A percentile compares a stretch with the other conserved stretches of the same genome.
Evolutionary conservation across 2,113 vertebrate species (phyloP).

Genomic region (Pituophis catenifer): DNA sequence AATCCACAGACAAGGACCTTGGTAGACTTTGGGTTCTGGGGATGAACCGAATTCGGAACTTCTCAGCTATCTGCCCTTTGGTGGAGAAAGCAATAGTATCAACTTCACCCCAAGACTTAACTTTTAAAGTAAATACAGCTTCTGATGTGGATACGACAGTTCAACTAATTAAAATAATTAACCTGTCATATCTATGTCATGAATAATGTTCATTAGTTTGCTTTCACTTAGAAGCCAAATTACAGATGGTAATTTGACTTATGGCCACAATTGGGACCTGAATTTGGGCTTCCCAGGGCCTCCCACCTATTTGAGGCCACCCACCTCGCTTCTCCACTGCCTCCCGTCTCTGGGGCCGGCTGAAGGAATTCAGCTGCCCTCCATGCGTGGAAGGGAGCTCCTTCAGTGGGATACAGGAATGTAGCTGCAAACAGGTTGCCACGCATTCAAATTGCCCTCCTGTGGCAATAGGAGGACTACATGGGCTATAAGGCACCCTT

Average conservation of each 20-base stretch:
- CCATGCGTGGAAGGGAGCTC: not conserved
- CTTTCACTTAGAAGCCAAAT: not conserved
- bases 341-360: not conserved
- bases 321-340: not conserved
- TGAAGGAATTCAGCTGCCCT: not conserved
- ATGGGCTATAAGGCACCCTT: not conserved
- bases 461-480: not conserved
- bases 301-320: too few relatives aligned
- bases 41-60: not conserved
- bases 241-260: not conserved
- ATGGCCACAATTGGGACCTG: not conserved
- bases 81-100: not conserved
- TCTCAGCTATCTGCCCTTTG: not conserved
- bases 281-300: not conserved
- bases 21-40: not conserved
- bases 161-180: not conserved
- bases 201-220: not conserved
- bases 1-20: not conserved
- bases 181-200: not conserved
- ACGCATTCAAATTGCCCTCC: not conserved
- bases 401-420: not conserved
- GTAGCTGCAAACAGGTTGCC: not conserved
- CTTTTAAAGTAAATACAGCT: not conserved
- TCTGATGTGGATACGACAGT: not conserved
- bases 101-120: not conserved